These are phyloP conservation scores for Poecile montanus DNA, from an alignment of 2,797 vertebrate species.

Conservation along the genomic window DNA sequence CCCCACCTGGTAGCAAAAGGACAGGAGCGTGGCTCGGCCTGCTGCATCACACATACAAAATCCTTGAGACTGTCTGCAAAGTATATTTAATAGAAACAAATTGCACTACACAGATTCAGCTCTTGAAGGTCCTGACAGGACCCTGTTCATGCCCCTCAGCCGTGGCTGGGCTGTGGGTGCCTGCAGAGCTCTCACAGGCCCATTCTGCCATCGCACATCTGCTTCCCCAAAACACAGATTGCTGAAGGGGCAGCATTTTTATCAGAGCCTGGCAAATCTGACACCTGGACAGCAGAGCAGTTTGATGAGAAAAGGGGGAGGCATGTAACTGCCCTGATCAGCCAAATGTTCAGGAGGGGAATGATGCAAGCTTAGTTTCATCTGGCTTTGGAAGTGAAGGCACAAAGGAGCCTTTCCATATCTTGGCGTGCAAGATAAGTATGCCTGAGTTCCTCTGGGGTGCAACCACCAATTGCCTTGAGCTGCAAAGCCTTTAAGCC, in stretches of 20 bases:
- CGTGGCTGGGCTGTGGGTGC: neutral
- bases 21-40: neutral
- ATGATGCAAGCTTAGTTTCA: neutral
- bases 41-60: neutral
- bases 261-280: neutral
- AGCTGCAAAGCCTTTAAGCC: neutral
- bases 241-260: neutral
- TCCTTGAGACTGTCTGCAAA: neutral
- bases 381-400: neutral
- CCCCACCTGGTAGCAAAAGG: neutral
- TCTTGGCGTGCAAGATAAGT: neutral
- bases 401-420: neutral
- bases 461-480: neutral
- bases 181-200: neutral
- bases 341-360: neutral
- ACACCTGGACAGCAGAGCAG: neutral
- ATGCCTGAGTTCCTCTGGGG: neutral
- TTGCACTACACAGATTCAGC: neutral
- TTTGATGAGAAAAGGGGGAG: neutral
- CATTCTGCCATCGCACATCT: neutral
- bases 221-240: neutral
- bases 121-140: neutral
- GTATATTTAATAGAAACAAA: neutral
- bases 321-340: neutral
- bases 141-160: neutral